Evolutionary conservation across 2,113 vertebrate genomes (phyloP), one percentile per base, ranked within the genome.

Genomic region (Chionodraco myersi): DNA sequence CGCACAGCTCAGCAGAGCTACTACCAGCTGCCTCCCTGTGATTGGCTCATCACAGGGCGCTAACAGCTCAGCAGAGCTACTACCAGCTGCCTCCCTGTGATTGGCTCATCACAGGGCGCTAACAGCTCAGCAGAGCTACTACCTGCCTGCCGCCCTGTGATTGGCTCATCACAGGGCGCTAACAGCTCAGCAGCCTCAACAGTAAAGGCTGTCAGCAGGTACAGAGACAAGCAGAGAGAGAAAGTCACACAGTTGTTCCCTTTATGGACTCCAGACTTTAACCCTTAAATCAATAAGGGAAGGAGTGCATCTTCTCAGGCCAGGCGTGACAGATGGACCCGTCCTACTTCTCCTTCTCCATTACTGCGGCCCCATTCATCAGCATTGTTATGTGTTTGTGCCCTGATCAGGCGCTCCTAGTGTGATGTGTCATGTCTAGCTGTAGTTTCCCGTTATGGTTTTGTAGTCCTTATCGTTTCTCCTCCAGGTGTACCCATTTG

Each of bases 221-320:
- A 41, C 65, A 67, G n/a, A 53, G 48, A 73, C 49, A 49, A 12
- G 13, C 73, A 68, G 7, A 56, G n/a, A 76, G 30, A 76, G 26
- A 53, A 6, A 18, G 56, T 52, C 48, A 14, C 45, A 51, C 61
- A 73, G 34, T 16, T 53, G 48, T 44, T 54, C 36, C 54, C 57
- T 47, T 64, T 10, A 49, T 77, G 48, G 49, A 75, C 41, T 56
- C 11, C 9, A 26, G 47, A 18, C 54, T 66, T 66, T 7, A 47
- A 65, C 23, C n/a, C 41, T 70, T 41, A 51, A 68, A 30, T 81
- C 58, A 51, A 58, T 76, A 76, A 11, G 16, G 13, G 65, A 36
- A 71, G 34, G 15, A 47, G 52, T 58, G 30, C 66, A 71, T 59
- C 52, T 70, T 13, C 53, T 54, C 54, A 48, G 71, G 47, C 11